Evolutionary conservation across 2,888 invertebrate genomes (phyloP).

Genomic region (Carpatolechia fugitivella): DNA sequence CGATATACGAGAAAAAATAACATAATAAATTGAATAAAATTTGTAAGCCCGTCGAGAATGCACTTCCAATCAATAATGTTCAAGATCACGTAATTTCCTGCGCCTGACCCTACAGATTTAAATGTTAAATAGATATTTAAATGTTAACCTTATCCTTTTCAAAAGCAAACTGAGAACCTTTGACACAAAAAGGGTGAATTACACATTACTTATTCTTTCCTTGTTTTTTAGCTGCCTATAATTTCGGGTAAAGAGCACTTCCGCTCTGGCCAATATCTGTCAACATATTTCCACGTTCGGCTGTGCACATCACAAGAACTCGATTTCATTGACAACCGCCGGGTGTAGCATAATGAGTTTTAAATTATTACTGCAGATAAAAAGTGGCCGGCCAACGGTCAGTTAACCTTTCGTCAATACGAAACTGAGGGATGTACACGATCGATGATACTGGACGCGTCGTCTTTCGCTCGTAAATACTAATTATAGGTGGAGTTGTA

Average conservation of each 20-base stretch:
- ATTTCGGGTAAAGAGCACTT: constrained; percentile 74
- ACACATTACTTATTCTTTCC: constrained; percentile 56
- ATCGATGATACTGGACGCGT: constrained; percentile 30
- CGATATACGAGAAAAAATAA: background rate
- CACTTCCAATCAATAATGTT: constrained; percentile 3
- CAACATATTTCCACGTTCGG: constrained; percentile 74
- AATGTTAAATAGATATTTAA: constrained; percentile 19
- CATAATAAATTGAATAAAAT: constrained; percentile 1
- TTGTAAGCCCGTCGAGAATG: background rate
- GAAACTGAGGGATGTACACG: constrained; percentile 53
- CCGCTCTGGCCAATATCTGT: constrained; percentile 76
- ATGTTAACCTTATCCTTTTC: constrained; percentile 22
- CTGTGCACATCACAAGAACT: constrained; percentile 75
- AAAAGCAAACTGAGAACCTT: constrained; percentile 17
- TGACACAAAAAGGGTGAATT: constrained; percentile 50
- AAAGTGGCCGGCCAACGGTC: constrained; percentile 60
- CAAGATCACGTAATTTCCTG: constrained; percentile 8
- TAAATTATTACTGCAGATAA: constrained; percentile 76
- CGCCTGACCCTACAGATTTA: constrained; percentile 5
- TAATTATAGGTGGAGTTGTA: constrained; percentile 19
- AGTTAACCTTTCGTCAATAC: constrained; percentile 66
- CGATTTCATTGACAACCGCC: constrained; percentile 74
- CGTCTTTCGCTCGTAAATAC: constrained; percentile 25
- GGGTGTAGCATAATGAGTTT: constrained; percentile 74
- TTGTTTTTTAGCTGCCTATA: constrained; percentile 68